A percentile compares a stretch with the other conserved stretches of the same genome.
These are phyloP conservation scores for Axinella damicornis DNA, from an alignment of 37 sponge, comb jelly and placozoan species.

Conservation along the genomic window DNA sequence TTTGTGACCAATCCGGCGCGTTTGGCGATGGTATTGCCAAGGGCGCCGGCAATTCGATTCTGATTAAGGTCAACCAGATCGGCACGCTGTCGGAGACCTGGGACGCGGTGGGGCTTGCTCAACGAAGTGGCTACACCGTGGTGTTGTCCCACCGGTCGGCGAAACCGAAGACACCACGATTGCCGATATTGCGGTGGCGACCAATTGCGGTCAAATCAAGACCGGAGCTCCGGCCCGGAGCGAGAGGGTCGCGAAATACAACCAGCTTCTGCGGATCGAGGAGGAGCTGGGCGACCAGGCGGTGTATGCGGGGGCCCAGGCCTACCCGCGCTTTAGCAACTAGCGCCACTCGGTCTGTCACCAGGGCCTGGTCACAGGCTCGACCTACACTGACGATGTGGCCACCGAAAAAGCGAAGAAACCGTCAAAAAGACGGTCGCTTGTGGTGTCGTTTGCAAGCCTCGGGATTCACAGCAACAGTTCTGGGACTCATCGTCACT, in stretches of 20 bases:
- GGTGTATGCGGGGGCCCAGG: conserved; percentile 91
- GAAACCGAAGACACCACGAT: conserved; percentile 99
- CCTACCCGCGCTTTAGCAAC: no score
- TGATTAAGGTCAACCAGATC: conserved; percentile 99
- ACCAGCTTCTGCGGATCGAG: conserved; percentile 98
- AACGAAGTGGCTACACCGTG: conserved; percentile 92
- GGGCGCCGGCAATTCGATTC: conserved; percentile 94
- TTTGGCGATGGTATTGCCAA: conserved; percentile 92
- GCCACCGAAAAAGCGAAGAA: no score
- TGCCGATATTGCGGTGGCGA: conserved; percentile 98
- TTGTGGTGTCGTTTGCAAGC: no score
- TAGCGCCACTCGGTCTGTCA: no score
- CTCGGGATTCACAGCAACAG: no score
- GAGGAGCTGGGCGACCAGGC: conserved; percentile 97
- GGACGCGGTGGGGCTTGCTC: conserved; percentile 91
- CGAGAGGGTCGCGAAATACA: conserved; percentile 98
- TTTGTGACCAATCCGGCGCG: conserved; percentile 96
- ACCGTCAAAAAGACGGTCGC: no score
- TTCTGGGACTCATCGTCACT: no score
- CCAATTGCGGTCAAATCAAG: conserved; percentile 98
- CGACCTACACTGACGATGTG: no score
- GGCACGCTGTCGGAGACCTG: conserved; percentile 96
- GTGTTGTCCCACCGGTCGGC: conserved; percentile 98
- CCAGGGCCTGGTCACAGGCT: no score
- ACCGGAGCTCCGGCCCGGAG: conserved; percentile 99